Evolutionary conservation across 2,888 invertebrate species (phyloP), one percentile per base, ranked within the genome.

Genomic region (Mesochorus sp.): DNA sequence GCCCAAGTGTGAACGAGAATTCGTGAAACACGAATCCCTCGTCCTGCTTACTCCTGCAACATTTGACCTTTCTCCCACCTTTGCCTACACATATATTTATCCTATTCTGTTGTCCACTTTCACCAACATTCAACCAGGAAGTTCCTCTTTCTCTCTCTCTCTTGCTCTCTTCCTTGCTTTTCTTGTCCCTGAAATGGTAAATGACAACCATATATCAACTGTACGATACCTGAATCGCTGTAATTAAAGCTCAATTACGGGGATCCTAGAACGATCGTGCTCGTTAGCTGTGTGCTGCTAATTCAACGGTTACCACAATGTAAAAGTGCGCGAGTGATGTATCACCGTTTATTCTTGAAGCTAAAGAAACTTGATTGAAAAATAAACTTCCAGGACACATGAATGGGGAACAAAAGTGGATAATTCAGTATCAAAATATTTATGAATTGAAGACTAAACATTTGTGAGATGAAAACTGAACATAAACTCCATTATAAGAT

Each of bases 161-260:
- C 42, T 31, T 19, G 28, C 24, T 42, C 53, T 53, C 55, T 72
- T 61, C 47, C 49, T 24, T 37, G 72, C 57, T 64, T 76, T 76
- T 47, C 79, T 68, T 55, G 66, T 76, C 79, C 79, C 79, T 74
- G 77, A 12, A 1, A 14, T 31, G 57, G 42, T 44, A 57, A 74
- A 72, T 71, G 64, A 71, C 61, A 74, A 21, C 68, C 66, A 64
- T 79, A 77, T 74, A 70, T 75, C 68, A 77, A 70, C 67, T 80
- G 73, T 78, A 81, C 81, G 53, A 83, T 76, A 76, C 78, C 61
- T 53, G 81, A 83, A 83, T 81, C 80, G 79, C 78, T 82, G 82
- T 80, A 84, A 84, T 84, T 83, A 83, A 81, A 84, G 80, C 79
- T 66, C 76, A 76, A 79, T 81, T 74, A 80, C 76, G 61, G 68